Evolutionary conservation across 2,797 vertebrate species (phyloP).

Genomic region (Capromys pilorides): DNA sequence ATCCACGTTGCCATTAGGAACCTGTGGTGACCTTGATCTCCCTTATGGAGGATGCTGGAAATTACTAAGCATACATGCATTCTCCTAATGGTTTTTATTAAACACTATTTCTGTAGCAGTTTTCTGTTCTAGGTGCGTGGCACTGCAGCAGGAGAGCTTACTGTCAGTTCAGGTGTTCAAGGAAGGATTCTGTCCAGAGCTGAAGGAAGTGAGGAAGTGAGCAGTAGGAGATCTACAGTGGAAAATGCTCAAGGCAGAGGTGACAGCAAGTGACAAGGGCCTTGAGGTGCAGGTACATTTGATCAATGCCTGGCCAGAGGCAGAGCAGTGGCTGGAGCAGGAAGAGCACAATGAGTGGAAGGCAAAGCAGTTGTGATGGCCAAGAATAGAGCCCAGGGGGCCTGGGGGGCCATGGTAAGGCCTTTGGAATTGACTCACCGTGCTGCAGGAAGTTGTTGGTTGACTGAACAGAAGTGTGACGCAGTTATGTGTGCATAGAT

Average conservation of each 20-base stretch:
- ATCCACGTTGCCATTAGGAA: neutral
- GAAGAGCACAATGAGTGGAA: neutral
- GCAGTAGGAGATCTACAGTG: neutral
- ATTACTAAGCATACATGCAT: too few relatives aligned
- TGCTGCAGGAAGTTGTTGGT: neutral
- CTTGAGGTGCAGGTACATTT: neutral
- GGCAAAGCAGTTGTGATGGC: neutral
- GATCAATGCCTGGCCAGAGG: neutral
- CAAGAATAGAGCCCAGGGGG: neutral
- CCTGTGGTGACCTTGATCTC: neutral
- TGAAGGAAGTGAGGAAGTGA: neutral
- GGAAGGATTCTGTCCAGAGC: neutral
- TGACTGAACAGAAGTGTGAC: neutral
- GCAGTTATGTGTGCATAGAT: neutral
- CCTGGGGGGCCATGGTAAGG: accelerated
- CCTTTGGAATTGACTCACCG: neutral
- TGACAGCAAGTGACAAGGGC: neutral
- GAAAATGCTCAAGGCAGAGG: neutral
- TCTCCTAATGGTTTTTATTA: neutral
- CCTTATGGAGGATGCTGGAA: neutral
- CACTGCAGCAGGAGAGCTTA: neutral
- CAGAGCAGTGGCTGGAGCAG: neutral
- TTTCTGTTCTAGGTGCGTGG: neutral
- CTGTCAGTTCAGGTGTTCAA: neutral
- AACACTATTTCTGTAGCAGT: neutral